Conservation (phyloP, 1,140 invertebrate species). For the Zaprionus kolodkinae region DNA sequence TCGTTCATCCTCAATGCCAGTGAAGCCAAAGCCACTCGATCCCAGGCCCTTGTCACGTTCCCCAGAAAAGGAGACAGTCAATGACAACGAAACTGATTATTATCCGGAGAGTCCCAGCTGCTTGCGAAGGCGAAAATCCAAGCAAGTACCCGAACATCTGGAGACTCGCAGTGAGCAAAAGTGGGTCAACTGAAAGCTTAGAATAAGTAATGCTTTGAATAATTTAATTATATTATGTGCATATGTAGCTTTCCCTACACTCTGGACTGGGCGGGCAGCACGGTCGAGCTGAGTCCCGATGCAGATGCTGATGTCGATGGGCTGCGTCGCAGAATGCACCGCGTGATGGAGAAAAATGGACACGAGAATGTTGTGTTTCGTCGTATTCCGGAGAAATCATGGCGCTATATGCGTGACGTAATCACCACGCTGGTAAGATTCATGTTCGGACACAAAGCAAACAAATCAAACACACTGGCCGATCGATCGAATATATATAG, state of each 20-base stretch:
- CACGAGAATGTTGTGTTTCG: constrained; percentile 74
- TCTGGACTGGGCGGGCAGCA: constrained; percentile 78
- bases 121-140: constrained; percentile 58
- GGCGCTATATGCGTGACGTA: constrained; percentile 86
- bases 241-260: constrained; percentile 68
- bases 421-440: constrained; percentile 87
- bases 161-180: constrained; percentile 78
- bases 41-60: constrained; percentile 67
- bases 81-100: constrained; percentile 66
- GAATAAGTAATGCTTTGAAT: not conserved
- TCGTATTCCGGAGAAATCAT: constrained; percentile 85
- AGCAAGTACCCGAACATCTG: constrained; percentile 49
- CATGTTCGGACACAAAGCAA: constrained; percentile 51
- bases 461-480: constrained; percentile 17
- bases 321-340: constrained; percentile 57
- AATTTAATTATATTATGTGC: constrained; percentile 15
- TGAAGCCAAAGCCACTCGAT: constrained; percentile 73
- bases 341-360: constrained; percentile 81
- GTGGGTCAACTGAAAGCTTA: constrained; percentile 50
- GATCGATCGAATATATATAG: constrained; percentile 66
- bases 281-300: constrained; percentile 72
- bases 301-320: constrained; percentile 46
- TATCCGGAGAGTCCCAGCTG: constrained; percentile 77
- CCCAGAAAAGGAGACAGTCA: constrained; percentile 75
- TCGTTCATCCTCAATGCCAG: constrained; percentile 80